Evolutionary conservation across 2,888 invertebrate genomes (phyloP), one percentile per base, ranked within the genome.

Genomic region (Drosophila mimetica): DNA sequence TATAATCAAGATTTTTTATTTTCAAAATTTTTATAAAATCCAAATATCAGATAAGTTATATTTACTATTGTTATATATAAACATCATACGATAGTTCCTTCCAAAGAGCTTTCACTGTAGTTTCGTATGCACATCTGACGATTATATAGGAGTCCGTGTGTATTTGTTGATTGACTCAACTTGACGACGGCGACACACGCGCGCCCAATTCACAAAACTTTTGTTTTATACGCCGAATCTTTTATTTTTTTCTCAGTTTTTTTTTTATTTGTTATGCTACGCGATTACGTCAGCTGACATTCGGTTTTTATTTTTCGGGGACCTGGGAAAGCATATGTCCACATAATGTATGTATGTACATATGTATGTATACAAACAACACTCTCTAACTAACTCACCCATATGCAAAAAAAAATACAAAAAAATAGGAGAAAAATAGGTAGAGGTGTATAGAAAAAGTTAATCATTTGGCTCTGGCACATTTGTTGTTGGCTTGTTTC

Each of bases 211-310:
- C 60, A 60, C 51, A 52, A 50, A 73, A 72, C 63, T 72, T 74
- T 69, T 65, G 61, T 76, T 76, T 25, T 71, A 74, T 59, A 46
- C 55, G 72, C 63, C 65, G 50, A 66, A 57, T 70, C 37, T 67
- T 48, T 60, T 58, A n/a, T 42, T 53, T 14, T 34, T 13, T 3
- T 9, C 9, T 11, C 9, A 1, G 36, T 16, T 39, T 44, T 37
- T 20, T 55, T 6, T 58, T 47, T 77, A 25, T 46, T 42, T 77
- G 67, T 76, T 81, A 70, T 81, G 85, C 65, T 81, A 74, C 39
- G 36, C 63, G 84, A 81, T 84, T 80, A 79, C 79, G 79, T 84
- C 85, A 84, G 65, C 82, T 78, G 67, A 61, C 71, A 71, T 60
- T 70, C 48, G 71, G 46, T 46, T 59, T 57, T 46, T n/a, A 28